Evolutionary conservation across 1,140 invertebrate genomes (phyloP).

Genomic region (Thaumetopoea pityocampa): DNA sequence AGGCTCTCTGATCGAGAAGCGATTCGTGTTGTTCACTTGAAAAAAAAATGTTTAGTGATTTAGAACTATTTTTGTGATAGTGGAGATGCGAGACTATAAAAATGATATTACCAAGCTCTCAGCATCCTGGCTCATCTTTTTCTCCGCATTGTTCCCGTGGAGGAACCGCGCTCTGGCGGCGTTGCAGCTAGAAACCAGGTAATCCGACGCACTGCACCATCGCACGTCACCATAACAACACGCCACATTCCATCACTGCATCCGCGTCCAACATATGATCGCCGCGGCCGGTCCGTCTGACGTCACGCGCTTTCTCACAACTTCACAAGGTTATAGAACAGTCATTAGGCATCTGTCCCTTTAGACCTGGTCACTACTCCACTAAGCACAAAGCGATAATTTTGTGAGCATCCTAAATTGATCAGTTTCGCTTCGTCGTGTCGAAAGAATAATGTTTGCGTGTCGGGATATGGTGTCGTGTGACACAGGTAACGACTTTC

Average conservation of each 20-base stretch:
- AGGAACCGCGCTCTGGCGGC: slow-evolving; percentile 53
- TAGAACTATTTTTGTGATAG: not conserved
- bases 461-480: slow-evolving; percentile 59
- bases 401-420: slow-evolving; percentile 27
- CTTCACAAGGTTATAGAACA: slow-evolving; percentile 50
- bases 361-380: slow-evolving; percentile 23
- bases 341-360: slow-evolving; percentile 21
- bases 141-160: slow-evolving; percentile 66
- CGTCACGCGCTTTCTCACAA: slow-evolving; percentile 69
- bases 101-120: slow-evolving; percentile 75
- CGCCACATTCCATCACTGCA: slow-evolving; percentile 74
- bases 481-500: slow-evolving; percentile 72
- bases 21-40: not conserved
- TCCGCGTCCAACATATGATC: slow-evolving; percentile 75
- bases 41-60: not conserved
- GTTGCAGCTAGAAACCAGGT: slow-evolving; percentile 51
- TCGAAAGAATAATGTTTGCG: slow-evolving; percentile 43
- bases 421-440: slow-evolving; percentile 41
- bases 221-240: slow-evolving; percentile 65
- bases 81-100: slow-evolving; percentile 14
- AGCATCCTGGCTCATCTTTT: slow-evolving; percentile 74
- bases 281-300: slow-evolving; percentile 62
- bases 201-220: slow-evolving; percentile 55
- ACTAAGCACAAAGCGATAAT: slow-evolving; percentile 32
- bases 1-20: no score